Evolutionary conservation across 2,888 invertebrate genomes (phyloP).

Genomic region (Antheraea yamamai): DNA sequence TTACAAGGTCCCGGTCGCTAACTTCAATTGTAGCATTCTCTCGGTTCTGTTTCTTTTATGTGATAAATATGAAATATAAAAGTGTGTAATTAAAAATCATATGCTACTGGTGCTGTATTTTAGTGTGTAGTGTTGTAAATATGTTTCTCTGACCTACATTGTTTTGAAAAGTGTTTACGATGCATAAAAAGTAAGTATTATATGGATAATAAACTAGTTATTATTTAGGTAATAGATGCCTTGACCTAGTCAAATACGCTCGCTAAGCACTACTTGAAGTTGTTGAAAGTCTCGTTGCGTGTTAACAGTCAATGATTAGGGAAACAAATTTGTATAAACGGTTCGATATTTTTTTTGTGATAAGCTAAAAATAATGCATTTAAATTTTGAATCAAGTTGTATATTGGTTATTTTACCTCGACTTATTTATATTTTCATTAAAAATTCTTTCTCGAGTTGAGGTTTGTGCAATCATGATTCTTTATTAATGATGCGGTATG

Average conservation of each 20-base stretch:
- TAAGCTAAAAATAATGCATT: not conserved
- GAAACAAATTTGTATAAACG: conserved; percentile 3
- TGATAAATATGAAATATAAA: not conserved
- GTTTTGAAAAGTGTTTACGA: conserved; percentile 17
- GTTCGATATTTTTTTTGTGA: not conserved
- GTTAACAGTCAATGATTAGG: not conserved
- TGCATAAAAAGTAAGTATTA: conserved; percentile 39
- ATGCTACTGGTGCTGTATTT: not conserved
- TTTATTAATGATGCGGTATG: not conserved
- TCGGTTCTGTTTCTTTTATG: not conserved
- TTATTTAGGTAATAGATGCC: conserved; percentile 10
- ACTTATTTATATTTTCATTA: not conserved
- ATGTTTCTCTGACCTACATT: conserved; percentile 1
- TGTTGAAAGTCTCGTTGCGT: not conserved
- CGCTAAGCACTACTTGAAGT: not conserved
- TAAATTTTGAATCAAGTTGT: not conserved
- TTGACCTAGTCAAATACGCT: conserved; percentile 9
- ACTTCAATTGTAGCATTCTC: conserved; percentile 7
- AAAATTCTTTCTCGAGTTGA: no score
- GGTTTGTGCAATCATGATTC: not conserved
- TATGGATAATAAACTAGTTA: conserved; percentile 5
- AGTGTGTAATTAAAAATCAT: not conserved
- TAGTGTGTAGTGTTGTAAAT: not conserved
- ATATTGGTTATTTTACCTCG: not conserved
- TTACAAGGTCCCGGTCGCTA: conserved; percentile 7